Percentiles rank a stretch among this genome's conserved stretches.
Conservation (phyloP, 2,888 invertebrate species). For the Cryptocephalus primarius region DNA sequence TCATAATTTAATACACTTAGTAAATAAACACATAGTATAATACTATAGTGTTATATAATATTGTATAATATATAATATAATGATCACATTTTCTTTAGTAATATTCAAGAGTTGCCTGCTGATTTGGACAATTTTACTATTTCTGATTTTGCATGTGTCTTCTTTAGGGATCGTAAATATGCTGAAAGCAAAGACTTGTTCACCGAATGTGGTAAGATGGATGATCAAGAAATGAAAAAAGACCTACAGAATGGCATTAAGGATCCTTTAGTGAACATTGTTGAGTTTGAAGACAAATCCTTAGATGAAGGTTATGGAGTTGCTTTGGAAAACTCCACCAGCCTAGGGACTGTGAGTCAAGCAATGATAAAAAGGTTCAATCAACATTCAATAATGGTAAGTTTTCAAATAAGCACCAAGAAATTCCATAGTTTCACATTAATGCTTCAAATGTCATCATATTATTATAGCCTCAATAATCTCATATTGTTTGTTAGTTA, state of each 20-base stretch:
- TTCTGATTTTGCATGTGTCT: no score
- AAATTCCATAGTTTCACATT: background rate
- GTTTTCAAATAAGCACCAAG: slow-evolving; percentile 4
- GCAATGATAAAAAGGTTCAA: slow-evolving; percentile 94
- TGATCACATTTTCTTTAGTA: no score
- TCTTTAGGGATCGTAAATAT: slow-evolving; percentile 64
- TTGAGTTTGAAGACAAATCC: slow-evolving; percentile 64
- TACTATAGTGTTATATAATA: no score
- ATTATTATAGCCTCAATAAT: no score
- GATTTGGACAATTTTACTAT: no score
- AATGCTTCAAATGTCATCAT: no score
- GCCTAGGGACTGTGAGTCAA: slow-evolving; percentile 62
- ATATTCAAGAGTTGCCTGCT: no score
- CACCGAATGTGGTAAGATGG: slow-evolving; percentile 93
- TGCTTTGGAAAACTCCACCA: slow-evolving; percentile 35
- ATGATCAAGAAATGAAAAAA: slow-evolving; percentile 70
- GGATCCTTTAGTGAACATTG: slow-evolving; percentile 75
- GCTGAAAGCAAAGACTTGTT: slow-evolving; percentile 90
- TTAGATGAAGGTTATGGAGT: slow-evolving; percentile 57
- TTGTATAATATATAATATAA: no score
- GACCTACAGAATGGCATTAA: slow-evolving; percentile 68
- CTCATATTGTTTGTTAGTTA: no score
- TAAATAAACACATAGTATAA: no score
- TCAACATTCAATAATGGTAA: slow-evolving; percentile 95
- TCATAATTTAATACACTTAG: no score